Evolutionary conservation across 1,140 invertebrate genomes (phyloP), one percentile per base, ranked within the genome.

Genomic region (Fopius arisanus): DNA sequence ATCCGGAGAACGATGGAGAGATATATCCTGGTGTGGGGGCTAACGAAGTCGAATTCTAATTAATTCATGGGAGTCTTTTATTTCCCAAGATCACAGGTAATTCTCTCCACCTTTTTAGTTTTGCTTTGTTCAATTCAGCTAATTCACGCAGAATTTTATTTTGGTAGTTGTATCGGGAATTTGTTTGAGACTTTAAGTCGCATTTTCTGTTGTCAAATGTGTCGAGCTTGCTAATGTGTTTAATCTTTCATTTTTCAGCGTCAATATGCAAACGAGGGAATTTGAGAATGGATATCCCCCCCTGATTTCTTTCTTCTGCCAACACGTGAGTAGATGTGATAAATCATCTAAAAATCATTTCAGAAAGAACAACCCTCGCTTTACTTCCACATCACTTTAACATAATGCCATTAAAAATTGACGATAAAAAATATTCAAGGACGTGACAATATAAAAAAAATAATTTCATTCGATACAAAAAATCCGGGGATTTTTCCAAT

Each of bases 21-120:
- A 59, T 59, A 51, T 51, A 59, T 59, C 54, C 54, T 59, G 54
- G 54, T 59, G 54, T 59, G 54, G 54, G 54, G 54, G 54, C 54
- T 59, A 59, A 59, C 54, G 54, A 59, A 23, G 54, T 59, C 54
- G 54, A 59, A 48, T 59, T 59, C 54, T 59, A 59, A 59, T 59
- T 59, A 59, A 59, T 59, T 59, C 54, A 59, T 59, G 54, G 19
- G 43, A 48, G 43, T 21, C 16, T 19, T 59, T 28, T 59, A 26
- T 59, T 59, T 28, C 21, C 26, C 21, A 12, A 26, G 21, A 23
- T 26, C 19, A 28, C 2, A 59, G 12, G 19, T 59, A 23, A 23
- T 26, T 59, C 23, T 59, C 3, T 59, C 19, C 23, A 4, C n/a
- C 6, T 26, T 59, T 28, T 59, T 28, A 28, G 7, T 59, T 59